Percentiles rank a stretch among this genome's conserved stretches.
These are phyloP conservation scores for Varanus salvator DNA, from an alignment of 2,113 vertebrate species.

Conservation along the genomic window DNA sequence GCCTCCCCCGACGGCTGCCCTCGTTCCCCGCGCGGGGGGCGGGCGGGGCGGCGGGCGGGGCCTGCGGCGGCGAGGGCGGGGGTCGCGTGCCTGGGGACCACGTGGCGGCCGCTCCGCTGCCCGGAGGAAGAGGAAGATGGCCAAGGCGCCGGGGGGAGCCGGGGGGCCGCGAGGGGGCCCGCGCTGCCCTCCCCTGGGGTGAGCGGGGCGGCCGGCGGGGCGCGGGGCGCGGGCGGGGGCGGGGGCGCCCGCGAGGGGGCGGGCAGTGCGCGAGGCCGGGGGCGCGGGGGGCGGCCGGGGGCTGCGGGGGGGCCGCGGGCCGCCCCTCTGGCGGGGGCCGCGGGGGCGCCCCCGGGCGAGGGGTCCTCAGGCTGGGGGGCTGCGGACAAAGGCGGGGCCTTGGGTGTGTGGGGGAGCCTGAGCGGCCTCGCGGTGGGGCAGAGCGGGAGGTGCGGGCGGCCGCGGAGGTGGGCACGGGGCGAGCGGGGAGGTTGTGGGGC, in stretches of 20 bases:
- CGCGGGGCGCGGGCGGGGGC: not conserved
- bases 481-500: not conserved
- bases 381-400: not conserved
- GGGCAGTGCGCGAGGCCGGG: not conserved
- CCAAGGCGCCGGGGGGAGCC: constrained; percentile 26
- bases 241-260: not conserved
- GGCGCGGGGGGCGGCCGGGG: too few species aligned
- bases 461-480: not conserved
- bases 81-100: constrained; percentile 10
- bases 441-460: not conserved
- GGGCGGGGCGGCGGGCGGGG: too few species aligned
- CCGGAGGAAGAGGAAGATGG: constrained; percentile 30
- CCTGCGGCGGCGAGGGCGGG: constrained; percentile 14
- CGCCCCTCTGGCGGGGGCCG: too few species aligned
- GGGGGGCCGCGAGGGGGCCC: constrained; percentile 15
- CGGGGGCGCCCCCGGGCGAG: not conserved
- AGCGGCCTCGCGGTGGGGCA: not conserved
- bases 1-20: not conserved
- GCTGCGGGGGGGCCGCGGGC: too few species aligned
- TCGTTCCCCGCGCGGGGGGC: too few species aligned
- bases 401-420: not conserved
- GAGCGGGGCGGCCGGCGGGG: too few species aligned
- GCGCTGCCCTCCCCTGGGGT: constrained; percentile 17
- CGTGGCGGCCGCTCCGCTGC: constrained; percentile 3
- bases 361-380: too few species aligned